Base-by-base conservation (phyloP, 2,797 vertebrate genomes). In the Oreonectes daqikongensis region DNA sequence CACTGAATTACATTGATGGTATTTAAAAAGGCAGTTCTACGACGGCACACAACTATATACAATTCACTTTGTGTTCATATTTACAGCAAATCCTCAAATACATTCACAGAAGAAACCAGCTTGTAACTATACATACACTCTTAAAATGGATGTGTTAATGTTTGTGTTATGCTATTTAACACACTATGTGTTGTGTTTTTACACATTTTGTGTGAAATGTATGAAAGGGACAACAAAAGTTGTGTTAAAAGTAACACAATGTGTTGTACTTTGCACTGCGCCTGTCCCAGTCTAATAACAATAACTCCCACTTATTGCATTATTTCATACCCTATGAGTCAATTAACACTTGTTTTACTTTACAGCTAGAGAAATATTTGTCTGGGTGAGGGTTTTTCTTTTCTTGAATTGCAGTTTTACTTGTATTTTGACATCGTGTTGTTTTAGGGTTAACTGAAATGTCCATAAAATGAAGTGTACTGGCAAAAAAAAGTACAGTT, bases 251-350 rank as follows among this genome's bases (percentile, higher is more conserved):
- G n/a, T n/a, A n/a, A n/a, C n/a, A n/a, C n/a, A n/a, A n/a, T n/a
- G n/a, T n/a, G n/a, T n/a, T n/a, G n/a, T n/a, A 65, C 15, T 55
- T 44, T 72, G 68, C 17, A 0, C 12, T 2, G 1, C 20, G 38
- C 12, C n/a, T 57, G 57, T 32, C 22, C 30, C 35, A 44, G 28
- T 81, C 64, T 80, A 79, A 72, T 67, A 78, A 69, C 75, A 81
- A 84, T 81, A 71, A 83, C 79, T 79, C 28, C 5, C 28, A 55
- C 44, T 81, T 81, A 81, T 82, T 38, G 74, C 42, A 26, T 67
- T 82, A 73, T 82, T 87, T 79, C 30, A 64, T 71, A 64, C 42
- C 48, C 32, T 40, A 79, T 55, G 14, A 73, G 72, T 75, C 72
- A 55, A 78, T 75, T 68, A 77, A 72, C 71, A 80, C 40, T 75